Percentiles rank a stretch among this genome's conserved stretches.
These are phyloP conservation scores for Troides oblongomaculatus DNA, from an alignment of 2,888 invertebrate species.

Conservation along the genomic window DNA sequence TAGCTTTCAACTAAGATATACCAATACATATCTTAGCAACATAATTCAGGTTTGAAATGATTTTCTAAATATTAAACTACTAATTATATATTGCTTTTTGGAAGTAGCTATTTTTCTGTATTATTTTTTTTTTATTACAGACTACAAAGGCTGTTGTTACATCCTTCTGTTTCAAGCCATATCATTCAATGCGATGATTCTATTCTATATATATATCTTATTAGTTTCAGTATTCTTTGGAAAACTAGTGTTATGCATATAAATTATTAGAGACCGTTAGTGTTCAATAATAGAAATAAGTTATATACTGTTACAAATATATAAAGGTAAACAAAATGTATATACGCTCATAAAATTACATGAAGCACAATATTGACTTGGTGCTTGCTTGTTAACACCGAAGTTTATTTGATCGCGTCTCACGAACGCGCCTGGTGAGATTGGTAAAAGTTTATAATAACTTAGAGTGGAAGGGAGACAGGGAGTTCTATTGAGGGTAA, in stretches of 20 bases:
- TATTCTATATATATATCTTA: too few relatives aligned
- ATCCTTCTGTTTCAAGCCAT: too few relatives aligned
- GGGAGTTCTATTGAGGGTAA: slow-evolving; percentile 29
- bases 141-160: too few relatives aligned
- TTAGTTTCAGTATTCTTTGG: too few relatives aligned
- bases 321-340: not conserved
- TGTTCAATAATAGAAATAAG: not conserved
- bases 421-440: slow-evolving; percentile 32
- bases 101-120: too few relatives aligned
- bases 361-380: slow-evolving; percentile 32
- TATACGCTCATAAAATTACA: slow-evolving; percentile 10
- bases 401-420: slow-evolving; percentile 40
- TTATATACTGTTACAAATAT: not conserved
- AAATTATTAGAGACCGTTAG: too few relatives aligned
- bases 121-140: too few relatives aligned
- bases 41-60: not conserved
- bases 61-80: too few relatives aligned
- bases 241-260: too few relatives aligned
- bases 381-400: slow-evolving; percentile 37
- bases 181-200: too few relatives aligned
- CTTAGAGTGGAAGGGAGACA: slow-evolving; percentile 28
- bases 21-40: not conserved
- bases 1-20: not conserved
- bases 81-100: too few relatives aligned
- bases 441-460: slow-evolving; percentile 37